Evolutionary conservation across 2,113 vertebrate species (phyloP).

Genomic region (Microcebus lehilahytsara): DNA sequence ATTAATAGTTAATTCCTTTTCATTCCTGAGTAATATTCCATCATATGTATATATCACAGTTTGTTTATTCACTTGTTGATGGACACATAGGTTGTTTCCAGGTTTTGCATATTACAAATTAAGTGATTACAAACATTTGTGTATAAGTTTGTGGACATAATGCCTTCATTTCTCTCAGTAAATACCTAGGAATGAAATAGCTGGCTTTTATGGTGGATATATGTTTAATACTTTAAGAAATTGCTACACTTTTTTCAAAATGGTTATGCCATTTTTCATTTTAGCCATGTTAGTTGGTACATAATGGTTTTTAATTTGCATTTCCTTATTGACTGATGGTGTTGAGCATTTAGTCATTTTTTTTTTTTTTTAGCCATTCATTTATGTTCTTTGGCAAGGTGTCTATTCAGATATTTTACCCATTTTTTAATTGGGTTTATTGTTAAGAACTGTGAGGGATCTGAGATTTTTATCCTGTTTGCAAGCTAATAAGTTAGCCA

Average conservation of each 20-base stretch:
- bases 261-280: background rate
- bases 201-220: background rate
- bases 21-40: background rate
- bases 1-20: background rate
- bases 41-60: background rate
- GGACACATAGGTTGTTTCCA: background rate
- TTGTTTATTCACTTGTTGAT: background rate
- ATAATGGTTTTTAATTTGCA: background rate
- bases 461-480: constrained; percentile 27
- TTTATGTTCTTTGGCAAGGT: constrained; percentile 10
- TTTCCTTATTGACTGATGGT: background rate
- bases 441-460: background rate
- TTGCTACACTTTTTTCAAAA: background rate
- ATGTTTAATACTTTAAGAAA: background rate
- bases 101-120: background rate
- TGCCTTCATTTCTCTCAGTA: background rate
- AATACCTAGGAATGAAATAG: background rate
- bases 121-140: background rate
- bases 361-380: background rate
- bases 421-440: background rate
- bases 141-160: background rate
- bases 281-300: background rate
- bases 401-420: background rate
- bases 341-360: background rate
- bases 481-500: background rate